Base-by-base conservation (phyloP, 2,888 invertebrate species). In the Scaptomyza cyrtandrae region DNA sequence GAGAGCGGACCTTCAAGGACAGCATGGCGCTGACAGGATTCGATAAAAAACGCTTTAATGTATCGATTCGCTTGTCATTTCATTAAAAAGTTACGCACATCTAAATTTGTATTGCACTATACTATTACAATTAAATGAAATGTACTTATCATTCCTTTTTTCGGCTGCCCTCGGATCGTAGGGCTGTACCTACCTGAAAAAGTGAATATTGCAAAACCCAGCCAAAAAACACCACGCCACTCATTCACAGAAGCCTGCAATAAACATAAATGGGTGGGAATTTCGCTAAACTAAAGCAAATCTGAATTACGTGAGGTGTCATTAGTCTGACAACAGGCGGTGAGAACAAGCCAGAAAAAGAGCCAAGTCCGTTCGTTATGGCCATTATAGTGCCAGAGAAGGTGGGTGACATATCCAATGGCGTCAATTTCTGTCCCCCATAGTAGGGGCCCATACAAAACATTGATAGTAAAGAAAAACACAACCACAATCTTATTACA, bases 221-320 rank as follows among this genome's bases (percentile, higher is more conserved):
- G 94, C 95, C 96, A 96, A 90, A 97, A 96, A 0, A 97, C 96
- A 0, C 93, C 80, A 16, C 95, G 93, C 97, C 97, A 97, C 92
- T 96, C 94, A 11, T 90, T 88, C 11, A 95, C 79, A 0, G 93
- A 93, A 31, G 94, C 93, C 95, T 94, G 27, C 4, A 58, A 60
- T n/a, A 0, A 44, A 16, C 33, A 3, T 4, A 10, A 19, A 35
- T 50, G 6, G 35, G 9, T 33, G 13, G 9, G 9, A 33, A 5
- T 49, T 16, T 33, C 6, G 14, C 2, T 13, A 0, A 13, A 33
- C 4, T 13, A n/a, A 19, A n/a, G 1, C 11, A 31, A 29, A 2
- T 33, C 2, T 3, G 48, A 93, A 94, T 93, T 92, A 94, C 94
- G 89, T 94, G 92, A 71, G 94, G 93, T 56, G 95, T 94, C 58